A percentile compares a stretch with the other conserved stretches of the same genome.
Evolutionary conservation across 2,888 invertebrate species (phyloP).

Genomic region (Microctonus hyperodae): DNA sequence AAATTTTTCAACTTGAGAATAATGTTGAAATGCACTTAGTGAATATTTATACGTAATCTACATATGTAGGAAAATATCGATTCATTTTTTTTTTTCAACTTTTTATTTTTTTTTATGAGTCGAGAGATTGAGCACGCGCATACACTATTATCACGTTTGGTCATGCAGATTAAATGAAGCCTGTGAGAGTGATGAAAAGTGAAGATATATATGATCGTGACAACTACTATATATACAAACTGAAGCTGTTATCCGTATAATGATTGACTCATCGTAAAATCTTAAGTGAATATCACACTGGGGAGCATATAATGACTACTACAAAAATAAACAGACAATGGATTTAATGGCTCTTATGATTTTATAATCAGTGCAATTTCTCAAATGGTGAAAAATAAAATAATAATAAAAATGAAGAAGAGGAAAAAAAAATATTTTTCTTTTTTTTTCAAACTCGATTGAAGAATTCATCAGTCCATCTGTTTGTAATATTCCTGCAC

Average conservation of each 20-base stretch:
- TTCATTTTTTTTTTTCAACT: background rate
- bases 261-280: constrained; percentile 3
- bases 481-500: background rate
- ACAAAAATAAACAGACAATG: background rate
- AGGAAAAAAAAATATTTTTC: no score
- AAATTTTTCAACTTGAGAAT: background rate
- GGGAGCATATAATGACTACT: background rate
- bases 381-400: no score
- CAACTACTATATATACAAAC: background rate
- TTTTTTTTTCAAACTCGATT: background rate
- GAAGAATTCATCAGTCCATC: background rate
- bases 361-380: background rate
- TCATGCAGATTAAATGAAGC: background rate
- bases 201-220: background rate
- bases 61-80: background rate
- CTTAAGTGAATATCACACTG: background rate
- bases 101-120: background rate
- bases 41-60: background rate
- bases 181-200: background rate
- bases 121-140: background rate
- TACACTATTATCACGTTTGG: constrained; percentile 1
- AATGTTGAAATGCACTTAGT: background rate
- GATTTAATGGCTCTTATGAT: background rate
- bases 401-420: no score
- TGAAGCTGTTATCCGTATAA: background rate